Evolutionary conservation across 2,888 invertebrate species (phyloP).

Genomic region (Mesorhabditis sp.): DNA sequence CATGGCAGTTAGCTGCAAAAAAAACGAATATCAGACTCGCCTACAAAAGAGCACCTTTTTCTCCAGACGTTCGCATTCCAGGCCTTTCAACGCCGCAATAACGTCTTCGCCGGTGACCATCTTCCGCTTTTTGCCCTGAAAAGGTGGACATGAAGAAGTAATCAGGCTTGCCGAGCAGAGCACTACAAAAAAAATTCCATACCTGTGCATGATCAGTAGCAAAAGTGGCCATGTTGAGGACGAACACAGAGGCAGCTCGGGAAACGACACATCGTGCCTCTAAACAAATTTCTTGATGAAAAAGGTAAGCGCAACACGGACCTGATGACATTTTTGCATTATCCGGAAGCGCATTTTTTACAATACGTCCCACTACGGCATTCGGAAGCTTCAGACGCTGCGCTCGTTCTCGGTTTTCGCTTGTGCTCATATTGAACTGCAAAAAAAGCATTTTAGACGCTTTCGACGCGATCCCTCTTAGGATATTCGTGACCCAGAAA

Average conservation of each 20-base stretch:
- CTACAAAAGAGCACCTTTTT: background rate
- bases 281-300: background rate
- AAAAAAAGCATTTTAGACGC: no score
- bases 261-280: background rate
- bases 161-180: no score
- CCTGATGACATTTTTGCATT: conserved; percentile 4
- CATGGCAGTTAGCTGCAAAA: background rate
- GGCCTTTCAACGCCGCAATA: background rate
- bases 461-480: no score
- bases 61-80: background rate
- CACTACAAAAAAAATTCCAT: background rate
- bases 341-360: background rate
- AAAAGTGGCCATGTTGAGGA: conserved; percentile 6
- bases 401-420: background rate
- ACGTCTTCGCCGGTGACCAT: background rate
- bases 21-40: background rate
- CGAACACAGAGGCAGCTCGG: background rate
- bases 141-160: background rate
- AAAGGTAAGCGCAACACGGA: background rate
- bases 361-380: background rate
- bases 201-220: conserved; percentile 3
- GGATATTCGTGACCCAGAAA: no score
- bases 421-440: background rate
- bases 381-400: background rate
- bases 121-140: conserved; percentile 4